Evolutionary conservation across 2,113 vertebrate genomes (phyloP), one percentile per base, ranked within the genome.

Genomic region (Burhinus bistriatus): DNA sequence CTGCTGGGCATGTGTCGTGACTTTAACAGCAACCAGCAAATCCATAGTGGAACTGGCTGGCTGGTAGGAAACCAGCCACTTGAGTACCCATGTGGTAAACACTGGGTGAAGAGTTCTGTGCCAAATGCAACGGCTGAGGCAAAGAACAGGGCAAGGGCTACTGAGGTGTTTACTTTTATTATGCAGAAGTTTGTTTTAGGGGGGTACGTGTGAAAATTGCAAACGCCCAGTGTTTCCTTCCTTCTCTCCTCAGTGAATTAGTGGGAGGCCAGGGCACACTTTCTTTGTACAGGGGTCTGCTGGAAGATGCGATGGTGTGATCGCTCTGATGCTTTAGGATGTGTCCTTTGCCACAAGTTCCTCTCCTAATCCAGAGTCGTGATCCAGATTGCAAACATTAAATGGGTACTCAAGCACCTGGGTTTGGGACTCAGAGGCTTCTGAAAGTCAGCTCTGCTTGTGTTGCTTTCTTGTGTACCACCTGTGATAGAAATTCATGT

Each of bases 11-110:
- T 19, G 11, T 62, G 51, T 64, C 0, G 0, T 66, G 59, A 75
- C 7, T 92, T 62, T 58, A 89, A 58, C 38, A 83, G 55, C 61
- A 85, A 83, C 15, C 73, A 96, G 44, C 25, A 82, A 72, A 87
- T 87, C 71, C 45, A 5, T 14, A 62, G 15, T 14, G 78, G 81
- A 77, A 73, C 5, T 40, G 70, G 7, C 40, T 73, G 68, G 15
- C 17, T 83, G 42, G 17, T 83, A 29, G 38, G 65, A 76, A 76
- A 66, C 21, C 25, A 79, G 57, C 11, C 61, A 23, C 0, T 0
- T n/a, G 59, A 92, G 32, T 15, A 58, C 11, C 36, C 17, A 7
- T 6, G 16, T 40, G 34, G 11, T 47, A 57, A 89, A 36, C 14
- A 36, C 16, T 0, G 0, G 5, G 14, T 54, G 45, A 73, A 89